Percentiles rank a stretch among this genome's conserved stretches.
Evolutionary conservation across 2,113 vertebrate species (phyloP).

Genomic region (Nipponia nippon): DNA sequence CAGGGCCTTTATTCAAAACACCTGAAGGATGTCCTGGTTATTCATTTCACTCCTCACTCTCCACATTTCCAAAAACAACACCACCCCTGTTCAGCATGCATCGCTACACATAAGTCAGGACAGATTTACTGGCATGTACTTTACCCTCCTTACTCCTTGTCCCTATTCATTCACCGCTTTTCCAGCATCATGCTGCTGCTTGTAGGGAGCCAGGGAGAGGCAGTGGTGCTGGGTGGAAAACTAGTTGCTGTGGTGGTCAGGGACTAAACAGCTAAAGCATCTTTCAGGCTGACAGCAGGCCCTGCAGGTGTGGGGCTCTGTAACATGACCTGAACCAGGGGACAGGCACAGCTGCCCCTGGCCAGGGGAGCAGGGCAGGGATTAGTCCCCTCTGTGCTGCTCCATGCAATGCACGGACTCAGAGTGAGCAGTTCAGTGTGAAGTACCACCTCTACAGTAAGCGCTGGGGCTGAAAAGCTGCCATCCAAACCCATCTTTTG

Average conservation of each 20-base stretch:
- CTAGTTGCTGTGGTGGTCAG: neutral
- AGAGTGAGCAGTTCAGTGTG: neutral
- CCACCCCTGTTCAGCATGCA: neutral
- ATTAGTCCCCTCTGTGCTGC: neutral
- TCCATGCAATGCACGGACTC: neutral
- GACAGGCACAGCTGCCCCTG: neutral
- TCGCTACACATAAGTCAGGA: neutral
- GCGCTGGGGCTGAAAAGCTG: neutral
- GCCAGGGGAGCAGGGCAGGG: neutral
- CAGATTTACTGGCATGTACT: rapidly evolving
- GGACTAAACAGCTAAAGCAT: neutral
- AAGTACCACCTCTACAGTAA: neutral
- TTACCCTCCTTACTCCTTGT: neutral
- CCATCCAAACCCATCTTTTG: neutral
- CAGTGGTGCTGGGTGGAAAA: neutral
- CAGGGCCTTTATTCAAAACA: neutral
- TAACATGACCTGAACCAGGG: too few relatives aligned
- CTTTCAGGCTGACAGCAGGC: neutral
- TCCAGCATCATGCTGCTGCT: neutral
- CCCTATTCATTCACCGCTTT: neutral
- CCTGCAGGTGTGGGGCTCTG: neutral
- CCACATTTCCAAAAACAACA: neutral
- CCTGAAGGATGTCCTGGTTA: neutral
- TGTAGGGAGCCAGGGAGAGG: neutral
- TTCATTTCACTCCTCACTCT: neutral